phyloP scores from a whole-genome alignment of 1,140 invertebrate species.

The Sitobion miscanthi region DNA sequence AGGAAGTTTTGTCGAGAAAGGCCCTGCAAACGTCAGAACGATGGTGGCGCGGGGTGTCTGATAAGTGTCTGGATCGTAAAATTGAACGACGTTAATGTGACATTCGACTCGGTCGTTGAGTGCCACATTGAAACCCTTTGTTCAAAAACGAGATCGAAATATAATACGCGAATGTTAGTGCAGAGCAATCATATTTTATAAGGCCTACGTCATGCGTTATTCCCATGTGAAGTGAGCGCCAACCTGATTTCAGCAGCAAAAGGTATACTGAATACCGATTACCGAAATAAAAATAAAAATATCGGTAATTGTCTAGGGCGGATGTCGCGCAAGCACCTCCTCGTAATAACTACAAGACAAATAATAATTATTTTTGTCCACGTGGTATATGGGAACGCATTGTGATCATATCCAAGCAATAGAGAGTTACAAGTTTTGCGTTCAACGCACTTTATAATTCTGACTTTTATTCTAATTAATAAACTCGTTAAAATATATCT shows the following conservation, averaged over 20 bases:
- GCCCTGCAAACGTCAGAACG: background rate
- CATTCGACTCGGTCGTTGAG: background rate
- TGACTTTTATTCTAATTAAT: background rate
- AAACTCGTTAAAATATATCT: background rate
- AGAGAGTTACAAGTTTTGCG: background rate
- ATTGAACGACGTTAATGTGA: background rate
- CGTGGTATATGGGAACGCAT: background rate
- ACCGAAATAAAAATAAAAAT: background rate
- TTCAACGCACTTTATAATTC: background rate
- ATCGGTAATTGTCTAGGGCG: background rate
- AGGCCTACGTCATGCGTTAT: background rate
- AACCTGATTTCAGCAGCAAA: background rate
- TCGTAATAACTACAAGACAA: background rate
- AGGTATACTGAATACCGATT: background rate
- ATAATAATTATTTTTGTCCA: background rate
- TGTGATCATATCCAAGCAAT: background rate
- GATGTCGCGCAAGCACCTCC: background rate
- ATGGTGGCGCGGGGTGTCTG: background rate
- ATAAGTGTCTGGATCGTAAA: background rate
- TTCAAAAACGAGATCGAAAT: background rate
- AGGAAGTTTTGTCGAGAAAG: background rate
- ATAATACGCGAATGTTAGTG: background rate
- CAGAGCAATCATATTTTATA: background rate
- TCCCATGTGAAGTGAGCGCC: background rate
- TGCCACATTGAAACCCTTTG: constrained; percentile 7